Evolutionary conservation across 2,888 invertebrate genomes (phyloP), one percentile per base, ranked within the genome.

Genomic region (Himalopsyche tibetana): DNA sequence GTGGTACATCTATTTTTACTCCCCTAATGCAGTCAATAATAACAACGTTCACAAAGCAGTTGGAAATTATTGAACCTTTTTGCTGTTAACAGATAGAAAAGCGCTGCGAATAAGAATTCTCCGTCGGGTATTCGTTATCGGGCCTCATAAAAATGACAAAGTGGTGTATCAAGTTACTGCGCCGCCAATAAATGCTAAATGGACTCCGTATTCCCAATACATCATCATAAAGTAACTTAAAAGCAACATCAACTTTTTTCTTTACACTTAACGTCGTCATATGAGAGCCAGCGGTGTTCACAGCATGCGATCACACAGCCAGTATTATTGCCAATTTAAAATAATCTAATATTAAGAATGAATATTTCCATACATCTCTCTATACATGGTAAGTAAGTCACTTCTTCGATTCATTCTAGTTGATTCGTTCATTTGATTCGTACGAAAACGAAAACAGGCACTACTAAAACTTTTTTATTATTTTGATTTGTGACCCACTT

Each of bases 171-270:
- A 79, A 82, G 86, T 87, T 87, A 84, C 87, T 79, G 79, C 82
- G 74, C 82, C 83, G 82, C 86, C 87, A 86, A 87, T 87, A 87
- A 87, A 87, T 84, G 87, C 86, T 86, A 86, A 87, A 86, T 87
- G 86, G 84, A 86, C 87, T 84, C 86, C 28, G 69, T 81, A 86
- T 79, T 79, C 82, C 84, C 82, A 83, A 83, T 87, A 82, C 85
- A 85, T 85, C 87, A 85, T 69, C 82, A 40, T 82, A 84, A 85
- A 87, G 85, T 83, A 83, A 82, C 83, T 85, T 85, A 83, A 85
- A 85, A 80, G 84, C 56, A 81, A 79, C 84, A 86, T 86, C 83
- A 86, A 81, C 38, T 55, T 84, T 83, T 63, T 63, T 63, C 51
- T 63, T 63, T 63, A 63, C 63, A 19, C 63, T 28, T 63, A 63